A percentile compares a stretch with the other conserved stretches of the same genome.
These are phyloP conservation scores for Samia ricini DNA, from an alignment of 1,140 invertebrate genomes.

Conservation along the genomic window DNA sequence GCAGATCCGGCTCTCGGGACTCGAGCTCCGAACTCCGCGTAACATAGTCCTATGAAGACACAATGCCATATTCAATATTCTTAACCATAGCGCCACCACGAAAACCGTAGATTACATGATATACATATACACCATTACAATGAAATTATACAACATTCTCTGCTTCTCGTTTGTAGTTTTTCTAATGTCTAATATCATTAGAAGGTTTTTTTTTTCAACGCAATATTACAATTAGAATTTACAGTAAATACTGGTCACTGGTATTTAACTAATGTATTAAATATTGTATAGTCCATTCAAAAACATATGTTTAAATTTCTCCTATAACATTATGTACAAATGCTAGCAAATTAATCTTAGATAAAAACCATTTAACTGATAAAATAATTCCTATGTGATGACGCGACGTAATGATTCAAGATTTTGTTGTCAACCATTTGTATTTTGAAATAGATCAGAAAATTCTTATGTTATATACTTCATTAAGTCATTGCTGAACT, in stretches of 20 bases:
- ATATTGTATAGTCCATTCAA: neutral
- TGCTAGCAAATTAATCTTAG: neutral
- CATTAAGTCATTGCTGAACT: no score
- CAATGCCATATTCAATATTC: neutral
- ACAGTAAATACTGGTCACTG: neutral
- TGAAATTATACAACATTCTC: no score
- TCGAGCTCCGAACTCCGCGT: slow-evolving; percentile 92
- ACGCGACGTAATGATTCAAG: neutral
- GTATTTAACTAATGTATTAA: neutral
- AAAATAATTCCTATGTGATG: slow-evolving; percentile 14
- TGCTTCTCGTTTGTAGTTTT: no score
- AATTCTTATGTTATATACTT: no score
- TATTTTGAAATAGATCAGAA: neutral
- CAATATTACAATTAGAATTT: neutral
- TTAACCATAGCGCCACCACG: neutral
- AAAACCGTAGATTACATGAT: neutral
- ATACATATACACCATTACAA: no score
- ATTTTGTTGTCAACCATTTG: neutral
- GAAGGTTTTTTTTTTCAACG: no score
- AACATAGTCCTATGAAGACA: slow-evolving; percentile 83
- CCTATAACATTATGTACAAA: neutral
- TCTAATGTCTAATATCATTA: no score
- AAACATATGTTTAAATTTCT: neutral
- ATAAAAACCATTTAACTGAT: slow-evolving; percentile 13
- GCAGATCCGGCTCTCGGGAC: slow-evolving; percentile 92